A percentile compares a stretch with the other conserved stretches of the same genome.
phyloP scores from a whole-genome alignment of 2,797 vertebrate genomes.

The Sorex maritimensis region DNA sequence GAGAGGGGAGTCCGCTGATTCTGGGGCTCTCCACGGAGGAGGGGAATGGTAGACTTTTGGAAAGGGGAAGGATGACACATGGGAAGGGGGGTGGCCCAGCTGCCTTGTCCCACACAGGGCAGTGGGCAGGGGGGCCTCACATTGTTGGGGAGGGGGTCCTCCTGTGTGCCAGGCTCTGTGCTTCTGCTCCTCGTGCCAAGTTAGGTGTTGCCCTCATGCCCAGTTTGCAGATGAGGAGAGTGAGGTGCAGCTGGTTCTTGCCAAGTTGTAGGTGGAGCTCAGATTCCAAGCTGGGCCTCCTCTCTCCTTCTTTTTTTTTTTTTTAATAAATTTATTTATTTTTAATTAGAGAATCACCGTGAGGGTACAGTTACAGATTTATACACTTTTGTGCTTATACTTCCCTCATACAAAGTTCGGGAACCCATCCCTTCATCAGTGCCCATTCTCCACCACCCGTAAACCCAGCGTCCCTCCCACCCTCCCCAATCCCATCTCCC shows the following conservation, averaged over 20 bases:
- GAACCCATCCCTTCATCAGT: no score
- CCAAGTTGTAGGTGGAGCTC: neutral
- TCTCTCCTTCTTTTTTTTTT: neutral
- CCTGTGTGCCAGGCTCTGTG: neutral
- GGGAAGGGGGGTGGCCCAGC: neutral
- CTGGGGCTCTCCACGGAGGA: neutral
- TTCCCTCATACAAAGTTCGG: no score
- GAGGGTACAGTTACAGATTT: no score
- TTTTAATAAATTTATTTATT: no score
- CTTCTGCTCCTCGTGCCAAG: neutral
- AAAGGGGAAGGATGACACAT: neutral
- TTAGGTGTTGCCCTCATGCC: neutral
- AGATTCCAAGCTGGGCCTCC: no score
- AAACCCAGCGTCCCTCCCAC: no score
- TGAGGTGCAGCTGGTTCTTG: neutral
- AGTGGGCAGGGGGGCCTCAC: neutral
- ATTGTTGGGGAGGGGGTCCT: no score
- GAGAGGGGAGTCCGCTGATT: constrained; percentile 56
- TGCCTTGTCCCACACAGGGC: neutral
- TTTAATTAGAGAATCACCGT: no score
- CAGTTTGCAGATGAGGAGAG: constrained; percentile 31
- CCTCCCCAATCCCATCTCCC: no score
- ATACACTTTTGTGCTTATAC: no score
- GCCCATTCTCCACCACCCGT: no score
- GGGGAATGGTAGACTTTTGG: neutral